These are phyloP conservation scores for Campoletis raptor DNA, from an alignment of 2,888 invertebrate species.

Conservation along the genomic window DNA sequence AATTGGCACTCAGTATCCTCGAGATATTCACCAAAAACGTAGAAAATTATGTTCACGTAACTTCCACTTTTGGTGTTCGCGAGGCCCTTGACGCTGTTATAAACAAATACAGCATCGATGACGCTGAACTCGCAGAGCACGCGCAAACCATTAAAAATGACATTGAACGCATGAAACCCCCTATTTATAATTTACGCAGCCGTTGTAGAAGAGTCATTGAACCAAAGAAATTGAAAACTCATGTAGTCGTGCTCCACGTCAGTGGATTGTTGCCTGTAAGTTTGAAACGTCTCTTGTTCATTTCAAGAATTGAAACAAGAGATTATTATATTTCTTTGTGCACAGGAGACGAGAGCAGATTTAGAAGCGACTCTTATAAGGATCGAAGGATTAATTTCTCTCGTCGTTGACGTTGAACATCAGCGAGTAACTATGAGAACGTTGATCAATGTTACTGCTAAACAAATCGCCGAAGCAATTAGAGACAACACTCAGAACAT, in stretches of 20 bases:
- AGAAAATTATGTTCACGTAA: constrained; percentile 83
- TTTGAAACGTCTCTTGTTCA: background rate
- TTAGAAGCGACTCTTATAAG: constrained; percentile 83
- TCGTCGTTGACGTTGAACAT: constrained; percentile 84
- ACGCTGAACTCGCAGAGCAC: constrained; percentile 79
- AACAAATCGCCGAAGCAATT: constrained; percentile 83
- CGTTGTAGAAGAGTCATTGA: constrained; percentile 83
- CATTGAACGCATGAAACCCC: constrained; percentile 84
- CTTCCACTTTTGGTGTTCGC: constrained; percentile 83
- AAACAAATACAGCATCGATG: constrained; percentile 79
- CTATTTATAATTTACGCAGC: constrained; percentile 83
- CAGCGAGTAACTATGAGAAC: constrained; percentile 85
- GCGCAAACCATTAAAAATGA: constrained; percentile 82
- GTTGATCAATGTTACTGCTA: constrained; percentile 81
- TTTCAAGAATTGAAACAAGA: background rate
- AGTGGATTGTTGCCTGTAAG: constrained; percentile 82
- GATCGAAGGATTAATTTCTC: constrained; percentile 83
- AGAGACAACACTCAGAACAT: constrained; percentile 81
- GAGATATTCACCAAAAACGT: constrained; percentile 83
- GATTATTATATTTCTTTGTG: constrained; percentile 2
- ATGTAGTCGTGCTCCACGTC: constrained; percentile 82
- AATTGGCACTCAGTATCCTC: constrained; percentile 80
- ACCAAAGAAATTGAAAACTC: constrained; percentile 82
- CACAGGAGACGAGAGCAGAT: constrained; percentile 82
- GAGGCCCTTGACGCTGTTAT: constrained; percentile 82